phyloP scores from a whole-genome alignment of 2,888 invertebrate species.

The Tipula helvola region DNA sequence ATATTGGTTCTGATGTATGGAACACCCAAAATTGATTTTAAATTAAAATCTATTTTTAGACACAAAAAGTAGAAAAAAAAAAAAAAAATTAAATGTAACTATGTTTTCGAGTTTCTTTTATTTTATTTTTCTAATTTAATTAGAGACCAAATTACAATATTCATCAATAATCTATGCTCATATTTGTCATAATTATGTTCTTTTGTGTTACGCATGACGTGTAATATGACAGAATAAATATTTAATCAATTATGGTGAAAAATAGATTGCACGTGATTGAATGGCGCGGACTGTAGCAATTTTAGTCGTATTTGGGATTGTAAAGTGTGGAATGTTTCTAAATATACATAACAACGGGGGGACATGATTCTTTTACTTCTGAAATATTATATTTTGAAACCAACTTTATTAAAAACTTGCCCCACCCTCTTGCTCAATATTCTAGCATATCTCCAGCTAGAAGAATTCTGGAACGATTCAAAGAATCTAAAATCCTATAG shows the following conservation, averaged over 20 bases:
- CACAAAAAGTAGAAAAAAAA: not conserved
- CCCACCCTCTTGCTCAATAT: too few species aligned
- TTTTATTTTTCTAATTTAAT: not conserved
- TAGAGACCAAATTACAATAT: not conserved
- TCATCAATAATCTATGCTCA: not conserved
- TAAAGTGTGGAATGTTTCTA: too few species aligned
- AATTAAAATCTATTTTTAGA: not conserved
- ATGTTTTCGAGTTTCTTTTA: not conserved
- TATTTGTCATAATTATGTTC: not conserved
- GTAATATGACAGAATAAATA: not conserved
- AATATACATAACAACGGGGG: too few species aligned
- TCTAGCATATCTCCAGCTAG: too few species aligned
- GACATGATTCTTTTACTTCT: too few species aligned
- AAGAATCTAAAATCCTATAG: too few species aligned
- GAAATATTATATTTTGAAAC: too few species aligned
- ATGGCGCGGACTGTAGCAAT: not conserved
- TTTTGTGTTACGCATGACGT: not conserved
- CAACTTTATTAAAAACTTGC: too few species aligned
- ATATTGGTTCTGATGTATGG: not conserved
- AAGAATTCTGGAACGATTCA: too few species aligned
- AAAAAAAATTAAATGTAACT: not conserved
- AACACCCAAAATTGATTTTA: slow-evolving; percentile 4
- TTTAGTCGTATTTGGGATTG: too few species aligned
- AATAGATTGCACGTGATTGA: not conserved
- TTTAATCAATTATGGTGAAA: not conserved